phyloP scores from a whole-genome alignment of 2,888 invertebrate species.

The Diloba caeruleocephala region DNA sequence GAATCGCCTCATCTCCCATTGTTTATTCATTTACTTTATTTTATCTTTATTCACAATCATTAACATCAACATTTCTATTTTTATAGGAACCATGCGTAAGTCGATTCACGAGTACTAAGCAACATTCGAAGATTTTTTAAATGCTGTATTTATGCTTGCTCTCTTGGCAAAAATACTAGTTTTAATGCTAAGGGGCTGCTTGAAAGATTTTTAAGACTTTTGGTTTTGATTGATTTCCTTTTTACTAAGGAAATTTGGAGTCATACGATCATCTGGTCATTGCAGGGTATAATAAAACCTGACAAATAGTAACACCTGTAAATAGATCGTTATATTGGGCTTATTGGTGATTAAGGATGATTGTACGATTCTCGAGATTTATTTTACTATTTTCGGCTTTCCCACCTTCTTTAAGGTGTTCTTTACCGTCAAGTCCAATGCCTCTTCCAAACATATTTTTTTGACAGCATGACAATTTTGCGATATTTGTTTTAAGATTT shows the following conservation, averaged over 20 bases:
- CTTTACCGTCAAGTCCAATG: constrained; percentile 45
- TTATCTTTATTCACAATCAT: constrained; percentile 48
- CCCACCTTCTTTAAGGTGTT: constrained; percentile 56
- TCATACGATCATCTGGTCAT: constrained; percentile 62
- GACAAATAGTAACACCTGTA: too few relatives aligned
- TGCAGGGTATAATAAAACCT: too few relatives aligned
- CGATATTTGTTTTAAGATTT: constrained; percentile 48
- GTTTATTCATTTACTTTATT: constrained; percentile 22
- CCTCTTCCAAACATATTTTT: constrained; percentile 49
- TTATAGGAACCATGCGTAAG: constrained; percentile 90
- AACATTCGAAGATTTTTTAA: constrained; percentile 65
- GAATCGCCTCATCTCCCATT: constrained; percentile 20
- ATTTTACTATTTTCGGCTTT: constrained; percentile 71
- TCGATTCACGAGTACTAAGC: constrained; percentile 78
- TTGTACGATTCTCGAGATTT: constrained; percentile 63
- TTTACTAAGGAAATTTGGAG: constrained; percentile 36
- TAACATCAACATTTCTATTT: constrained; percentile 80
- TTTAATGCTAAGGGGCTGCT: constrained; percentile 72
- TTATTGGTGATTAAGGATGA: constrained; percentile 36
- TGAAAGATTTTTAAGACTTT: constrained; percentile 62
- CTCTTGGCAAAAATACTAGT: constrained; percentile 67
- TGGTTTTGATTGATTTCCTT: constrained; percentile 57
- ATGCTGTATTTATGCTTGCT: constrained; percentile 83
- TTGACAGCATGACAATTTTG: constrained; percentile 66
- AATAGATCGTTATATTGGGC: neutral